Percentiles rank a stretch among this genome's conserved stretches.
These are phyloP conservation scores for Scomberomorus guttatus DNA, from an alignment of 2,797 vertebrate genomes.

Conservation along the genomic window DNA sequence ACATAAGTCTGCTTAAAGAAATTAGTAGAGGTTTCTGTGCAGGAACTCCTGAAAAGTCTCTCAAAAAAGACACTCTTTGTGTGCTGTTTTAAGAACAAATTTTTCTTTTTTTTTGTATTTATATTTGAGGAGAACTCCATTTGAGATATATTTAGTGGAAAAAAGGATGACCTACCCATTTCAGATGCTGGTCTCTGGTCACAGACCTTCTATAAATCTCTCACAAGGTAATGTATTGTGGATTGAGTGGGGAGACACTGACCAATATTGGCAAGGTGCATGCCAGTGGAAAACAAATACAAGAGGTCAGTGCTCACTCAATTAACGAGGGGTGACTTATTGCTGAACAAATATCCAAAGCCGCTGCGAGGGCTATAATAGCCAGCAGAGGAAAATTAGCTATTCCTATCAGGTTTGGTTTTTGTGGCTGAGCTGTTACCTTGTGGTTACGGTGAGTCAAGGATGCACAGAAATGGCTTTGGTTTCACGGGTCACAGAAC, in stretches of 20 bases:
- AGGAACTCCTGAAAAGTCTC: background rate
- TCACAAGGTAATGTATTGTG: conserved; percentile 36
- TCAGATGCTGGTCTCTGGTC: conserved; percentile 7
- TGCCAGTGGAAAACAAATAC: conserved; percentile 59
- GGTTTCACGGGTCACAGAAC: conserved; percentile 64
- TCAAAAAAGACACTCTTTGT: background rate
- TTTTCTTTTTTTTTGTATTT: background rate
- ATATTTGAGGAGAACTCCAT: conserved; percentile 26
- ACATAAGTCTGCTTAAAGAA: background rate
- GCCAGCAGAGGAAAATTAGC: conserved; percentile 30
- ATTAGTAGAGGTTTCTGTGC: background rate
- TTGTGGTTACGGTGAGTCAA: conserved; percentile 52
- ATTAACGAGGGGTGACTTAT: conserved; percentile 54
- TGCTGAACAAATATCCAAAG: conserved; percentile 52
- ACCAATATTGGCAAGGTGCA: conserved; percentile 36
- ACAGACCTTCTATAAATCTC: conserved; percentile 31
- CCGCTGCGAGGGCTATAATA: conserved; percentile 44
- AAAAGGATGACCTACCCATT: conserved; percentile 14
- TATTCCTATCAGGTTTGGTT: conserved; percentile 66
- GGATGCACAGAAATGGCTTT: conserved; percentile 66
- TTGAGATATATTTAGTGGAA: background rate
- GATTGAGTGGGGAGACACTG: conserved; percentile 20
- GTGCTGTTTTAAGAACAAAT: background rate
- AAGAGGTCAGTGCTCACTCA: conserved; percentile 33
- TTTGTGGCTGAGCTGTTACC: conserved; percentile 50